These are phyloP conservation scores for Clanis bilineata DNA, from an alignment of 2,888 invertebrate genomes.

Conservation along the genomic window DNA sequence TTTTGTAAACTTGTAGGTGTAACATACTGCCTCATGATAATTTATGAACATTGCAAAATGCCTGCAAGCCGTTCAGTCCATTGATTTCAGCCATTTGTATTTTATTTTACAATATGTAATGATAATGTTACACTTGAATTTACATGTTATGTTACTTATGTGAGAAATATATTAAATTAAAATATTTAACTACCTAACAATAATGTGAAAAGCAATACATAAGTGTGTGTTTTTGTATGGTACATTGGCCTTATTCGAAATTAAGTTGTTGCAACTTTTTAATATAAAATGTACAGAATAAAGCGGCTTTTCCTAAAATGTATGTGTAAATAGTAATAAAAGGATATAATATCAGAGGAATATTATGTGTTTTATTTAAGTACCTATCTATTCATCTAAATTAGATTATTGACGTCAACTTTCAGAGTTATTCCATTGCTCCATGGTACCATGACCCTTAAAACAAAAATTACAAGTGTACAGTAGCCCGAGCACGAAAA, in stretches of 20 bases:
- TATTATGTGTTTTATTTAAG: slow-evolving; percentile 30
- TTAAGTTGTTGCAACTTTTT: slow-evolving; percentile 48
- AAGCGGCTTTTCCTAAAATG: slow-evolving; percentile 57
- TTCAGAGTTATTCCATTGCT: no score
- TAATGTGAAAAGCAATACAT: slow-evolving; percentile 14
- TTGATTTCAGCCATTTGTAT: not conserved
- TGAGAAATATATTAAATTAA: not conserved
- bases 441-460: no score
- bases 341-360: slow-evolving; percentile 32
- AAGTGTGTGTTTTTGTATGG: slow-evolving; percentile 35
- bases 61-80: no score
- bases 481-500: no score
- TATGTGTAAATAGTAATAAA: slow-evolving; percentile 66
- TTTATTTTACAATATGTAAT: no score
- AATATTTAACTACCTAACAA: slow-evolving; percentile 3
- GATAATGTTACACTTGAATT: not conserved
- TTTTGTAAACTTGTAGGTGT: not conserved
- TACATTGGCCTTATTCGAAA: slow-evolving; percentile 61
- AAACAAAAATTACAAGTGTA: no score
- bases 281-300: slow-evolving; percentile 49
- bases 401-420: no score
- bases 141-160: not conserved
- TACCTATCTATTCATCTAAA: no score
- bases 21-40: not conserved
- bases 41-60: not conserved